Conservation (phyloP, 2,888 invertebrate species). For the Amblyjoppa proteus region DNA sequence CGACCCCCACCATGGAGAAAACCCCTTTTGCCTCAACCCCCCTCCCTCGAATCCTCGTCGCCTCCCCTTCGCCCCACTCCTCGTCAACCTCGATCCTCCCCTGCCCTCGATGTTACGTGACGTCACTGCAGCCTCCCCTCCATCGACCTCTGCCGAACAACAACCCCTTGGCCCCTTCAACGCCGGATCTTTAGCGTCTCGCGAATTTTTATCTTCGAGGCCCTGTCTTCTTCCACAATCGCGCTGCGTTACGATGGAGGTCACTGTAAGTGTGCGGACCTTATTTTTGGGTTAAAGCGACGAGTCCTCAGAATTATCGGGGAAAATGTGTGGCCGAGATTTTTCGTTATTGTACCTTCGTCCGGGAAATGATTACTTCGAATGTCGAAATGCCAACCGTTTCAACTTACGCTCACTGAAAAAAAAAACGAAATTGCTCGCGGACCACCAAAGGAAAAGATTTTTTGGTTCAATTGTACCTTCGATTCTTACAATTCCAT, state of each 20-base stretch:
- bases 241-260: neutral
- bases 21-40: constrained; percentile 60
- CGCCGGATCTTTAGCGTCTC: constrained; percentile 9
- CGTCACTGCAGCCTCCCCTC: constrained; percentile 76
- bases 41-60: constrained; percentile 43
- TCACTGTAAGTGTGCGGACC: neutral
- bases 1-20: constrained; percentile 17
- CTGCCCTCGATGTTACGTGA: constrained; percentile 71
- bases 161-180: constrained; percentile 63
- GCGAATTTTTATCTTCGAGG: constrained; percentile 47
- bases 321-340: no score
- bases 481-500: no score
- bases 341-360: no score
- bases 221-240: constrained; percentile 10
- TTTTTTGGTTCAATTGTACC: no score
- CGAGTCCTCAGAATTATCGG: neutral
- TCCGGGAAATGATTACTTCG: no score
- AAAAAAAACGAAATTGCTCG: no score
- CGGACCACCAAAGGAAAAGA: no score
- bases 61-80: constrained; percentile 63
- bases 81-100: constrained; percentile 61
- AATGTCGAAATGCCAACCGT: no score
- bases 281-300: neutral
- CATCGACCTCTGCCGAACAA: constrained; percentile 48
- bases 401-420: no score